Evolutionary conservation across 2,888 invertebrate genomes (phyloP).

Genomic region (Therioaphis trifolii): DNA sequence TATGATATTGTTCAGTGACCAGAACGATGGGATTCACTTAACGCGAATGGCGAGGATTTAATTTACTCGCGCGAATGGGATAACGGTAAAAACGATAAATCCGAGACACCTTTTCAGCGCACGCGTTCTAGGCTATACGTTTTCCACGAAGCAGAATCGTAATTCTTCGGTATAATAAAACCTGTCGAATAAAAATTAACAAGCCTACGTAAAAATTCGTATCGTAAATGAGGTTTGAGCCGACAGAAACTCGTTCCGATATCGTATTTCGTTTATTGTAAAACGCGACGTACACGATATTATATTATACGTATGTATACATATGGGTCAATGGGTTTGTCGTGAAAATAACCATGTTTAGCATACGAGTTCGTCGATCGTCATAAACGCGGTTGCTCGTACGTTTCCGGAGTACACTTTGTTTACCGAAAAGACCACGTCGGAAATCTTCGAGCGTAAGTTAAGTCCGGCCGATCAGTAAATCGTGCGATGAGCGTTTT

Average conservation of each 20-base stretch:
- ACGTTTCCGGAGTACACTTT: not conserved
- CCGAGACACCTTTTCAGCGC: not conserved
- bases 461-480: not conserved
- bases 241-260: not conserved
- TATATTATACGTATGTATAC: no score
- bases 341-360: not conserved
- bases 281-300: no score
- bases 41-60: conserved; percentile 3
- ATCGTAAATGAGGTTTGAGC: not conserved
- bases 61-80: not conserved
- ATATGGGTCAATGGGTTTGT: not conserved
- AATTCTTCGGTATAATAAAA: not conserved
- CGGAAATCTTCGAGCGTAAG: conserved; percentile 8
- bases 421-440: not conserved
- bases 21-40: not conserved
- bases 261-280: not conserved
- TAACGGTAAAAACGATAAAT: conserved; percentile 8
- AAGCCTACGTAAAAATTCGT: no score
- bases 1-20: conserved; percentile 41
- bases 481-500: not conserved
- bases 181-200: not conserved
- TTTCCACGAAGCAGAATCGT: no score
- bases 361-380: no score
- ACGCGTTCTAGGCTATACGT: not conserved
- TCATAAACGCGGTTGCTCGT: not conserved